Evolutionary conservation across 2,113 vertebrate species (phyloP).

Genomic region (Prinia subflava): DNA sequence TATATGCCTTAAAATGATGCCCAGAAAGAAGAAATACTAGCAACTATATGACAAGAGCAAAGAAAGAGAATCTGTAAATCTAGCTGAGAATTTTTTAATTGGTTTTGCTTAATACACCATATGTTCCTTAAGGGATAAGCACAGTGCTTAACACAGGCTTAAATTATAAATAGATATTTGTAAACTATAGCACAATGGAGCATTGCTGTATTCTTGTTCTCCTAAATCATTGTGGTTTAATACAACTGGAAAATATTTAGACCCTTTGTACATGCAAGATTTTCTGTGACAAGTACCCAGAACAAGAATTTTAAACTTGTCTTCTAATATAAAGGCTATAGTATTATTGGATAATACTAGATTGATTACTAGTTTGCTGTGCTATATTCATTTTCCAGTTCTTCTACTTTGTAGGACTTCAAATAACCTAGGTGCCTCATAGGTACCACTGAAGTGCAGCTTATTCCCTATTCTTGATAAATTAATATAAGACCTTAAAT

Average conservation of each 20-base stretch:
- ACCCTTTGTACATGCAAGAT: neutral
- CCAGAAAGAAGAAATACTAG: neutral
- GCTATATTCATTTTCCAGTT: neutral
- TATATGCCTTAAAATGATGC: neutral
- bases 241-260: neutral
- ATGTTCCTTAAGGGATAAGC: neutral
- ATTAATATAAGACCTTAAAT: neutral
- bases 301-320: neutral
- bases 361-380: neutral
- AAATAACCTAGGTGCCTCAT: neutral
- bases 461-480: neutral
- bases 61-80: neutral
- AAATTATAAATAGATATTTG: neutral
- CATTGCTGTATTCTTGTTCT: neutral
- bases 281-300: neutral
- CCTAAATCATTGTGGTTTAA: neutral
- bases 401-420: neutral
- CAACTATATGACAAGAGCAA: neutral
- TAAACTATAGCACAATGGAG: neutral
- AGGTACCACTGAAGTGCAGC: neutral
- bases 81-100: neutral
- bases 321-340: neutral
- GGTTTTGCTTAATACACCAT: neutral
- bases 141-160: neutral
- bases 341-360: neutral